A percentile compares a stretch with the other conserved stretches of the same genome.
These are phyloP conservation scores for Apus apus DNA, from an alignment of 2,113 vertebrate genomes.

Conservation along the genomic window DNA sequence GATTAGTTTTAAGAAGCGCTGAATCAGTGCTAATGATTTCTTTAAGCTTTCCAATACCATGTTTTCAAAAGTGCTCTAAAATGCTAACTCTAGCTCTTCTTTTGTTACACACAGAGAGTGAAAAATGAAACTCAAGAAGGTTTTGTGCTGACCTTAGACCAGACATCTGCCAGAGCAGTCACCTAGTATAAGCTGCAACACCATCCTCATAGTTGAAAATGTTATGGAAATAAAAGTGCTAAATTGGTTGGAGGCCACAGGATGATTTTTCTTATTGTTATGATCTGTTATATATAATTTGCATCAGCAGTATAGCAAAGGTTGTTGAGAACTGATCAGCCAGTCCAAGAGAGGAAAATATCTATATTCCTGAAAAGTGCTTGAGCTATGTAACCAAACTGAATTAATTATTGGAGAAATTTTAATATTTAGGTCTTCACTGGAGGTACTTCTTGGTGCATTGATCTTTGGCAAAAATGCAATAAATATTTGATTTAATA, in stretches of 20 bases:
- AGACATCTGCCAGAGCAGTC: conserved; percentile 29
- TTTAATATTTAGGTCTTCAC: not conserved
- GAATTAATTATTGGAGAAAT: not conserved
- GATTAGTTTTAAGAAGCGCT: not conserved
- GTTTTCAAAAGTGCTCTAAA: conserved; percentile 18
- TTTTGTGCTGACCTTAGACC: conserved; percentile 52
- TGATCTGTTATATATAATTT: not conserved
- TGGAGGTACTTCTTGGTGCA: not conserved
- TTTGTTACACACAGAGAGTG: conserved; percentile 3
- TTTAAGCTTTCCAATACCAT: conserved; percentile 17
- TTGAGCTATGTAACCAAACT: not conserved
- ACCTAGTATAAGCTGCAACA: not conserved
- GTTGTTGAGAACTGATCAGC: not conserved
- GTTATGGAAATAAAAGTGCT: not conserved
- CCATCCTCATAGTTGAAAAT: not conserved
- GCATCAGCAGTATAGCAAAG: not conserved
- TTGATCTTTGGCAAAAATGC: not conserved
- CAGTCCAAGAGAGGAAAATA: not conserved
- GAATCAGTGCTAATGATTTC: conserved; percentile 13
- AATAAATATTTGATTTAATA: not conserved
- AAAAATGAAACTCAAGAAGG: conserved; percentile 56
- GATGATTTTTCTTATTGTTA: not conserved
- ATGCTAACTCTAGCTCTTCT: conserved; percentile 35
- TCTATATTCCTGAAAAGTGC: not conserved
- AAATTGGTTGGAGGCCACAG: not conserved